phyloP scores from a whole-genome alignment of 1,140 invertebrate species.

The Solenopsis fugax region DNA sequence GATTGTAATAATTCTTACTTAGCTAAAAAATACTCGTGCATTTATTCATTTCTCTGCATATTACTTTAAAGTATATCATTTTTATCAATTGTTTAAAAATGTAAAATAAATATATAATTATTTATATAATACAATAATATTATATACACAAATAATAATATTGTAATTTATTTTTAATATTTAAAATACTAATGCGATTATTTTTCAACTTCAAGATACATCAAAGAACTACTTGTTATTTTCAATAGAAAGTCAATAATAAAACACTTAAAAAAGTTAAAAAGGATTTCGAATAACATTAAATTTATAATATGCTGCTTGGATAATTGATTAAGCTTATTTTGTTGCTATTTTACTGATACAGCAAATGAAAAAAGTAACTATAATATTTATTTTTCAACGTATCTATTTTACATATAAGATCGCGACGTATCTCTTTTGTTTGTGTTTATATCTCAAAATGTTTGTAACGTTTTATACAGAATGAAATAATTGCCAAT shows the following conservation, averaged over 20 bases:
- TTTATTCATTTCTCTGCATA: not conserved
- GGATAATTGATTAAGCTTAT: not conserved
- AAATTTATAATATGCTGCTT: not conserved
- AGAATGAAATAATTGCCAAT: not conserved
- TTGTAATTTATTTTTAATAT: not conserved
- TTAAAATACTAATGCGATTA: no score
- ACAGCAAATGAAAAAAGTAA: not conserved
- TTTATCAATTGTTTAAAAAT: not conserved
- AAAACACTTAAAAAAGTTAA: not conserved
- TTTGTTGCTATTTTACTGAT: not conserved
- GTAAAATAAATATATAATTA: slow-evolving; percentile 15
- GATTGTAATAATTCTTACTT: not conserved
- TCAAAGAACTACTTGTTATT: not conserved
- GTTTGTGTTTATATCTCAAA: not conserved
- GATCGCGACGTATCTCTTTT: not conserved
- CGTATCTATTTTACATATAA: not conserved
- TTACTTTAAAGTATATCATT: not conserved
- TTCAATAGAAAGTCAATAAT: not conserved
- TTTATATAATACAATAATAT: not conserved
- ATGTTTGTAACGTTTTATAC: not conserved
- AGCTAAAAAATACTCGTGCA: not conserved
- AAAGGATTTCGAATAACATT: not conserved
- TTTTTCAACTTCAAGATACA: not conserved
- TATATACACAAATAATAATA: not conserved
- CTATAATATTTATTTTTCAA: not conserved